Conservation (phyloP, 2,888 invertebrate genomes). For the Macaria liturata region DNA sequence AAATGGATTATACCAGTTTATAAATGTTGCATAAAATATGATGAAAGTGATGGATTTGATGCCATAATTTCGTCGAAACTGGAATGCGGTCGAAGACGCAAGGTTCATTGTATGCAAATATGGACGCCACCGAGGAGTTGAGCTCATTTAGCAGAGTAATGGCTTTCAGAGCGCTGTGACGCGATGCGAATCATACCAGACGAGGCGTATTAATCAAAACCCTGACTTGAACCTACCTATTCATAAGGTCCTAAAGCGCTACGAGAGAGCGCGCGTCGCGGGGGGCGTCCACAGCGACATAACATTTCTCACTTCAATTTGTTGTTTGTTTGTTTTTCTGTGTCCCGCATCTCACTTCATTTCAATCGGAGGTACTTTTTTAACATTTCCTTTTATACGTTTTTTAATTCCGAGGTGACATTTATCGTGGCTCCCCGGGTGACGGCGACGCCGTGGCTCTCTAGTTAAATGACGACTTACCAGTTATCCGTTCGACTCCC, state of each 20-base stretch:
- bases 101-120: constrained; percentile 77
- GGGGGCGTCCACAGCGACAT: constrained; percentile 69
- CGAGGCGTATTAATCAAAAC: constrained; percentile 65
- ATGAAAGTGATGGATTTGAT: not conserved
- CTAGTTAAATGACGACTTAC: constrained; percentile 77
- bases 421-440: constrained; percentile 77
- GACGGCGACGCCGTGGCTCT: constrained; percentile 58
- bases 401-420: constrained; percentile 80
- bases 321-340: constrained; percentile 72
- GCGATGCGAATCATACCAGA: constrained; percentile 61
- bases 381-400: constrained; percentile 53
- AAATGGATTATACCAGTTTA: too few relatives aligned
- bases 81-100: constrained; percentile 53
- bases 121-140: constrained; percentile 56
- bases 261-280: constrained; percentile 52
- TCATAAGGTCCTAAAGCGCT: constrained; percentile 25
- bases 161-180: constrained; percentile 49
- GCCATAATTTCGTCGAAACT: constrained; percentile 26
- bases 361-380: constrained; percentile 69
- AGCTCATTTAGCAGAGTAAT: constrained; percentile 72
- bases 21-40: too few relatives aligned
- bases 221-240: constrained; percentile 50
- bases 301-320: constrained; percentile 80
- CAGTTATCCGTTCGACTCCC: constrained; percentile 72
- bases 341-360: constrained; percentile 69